These are phyloP conservation scores for Petrocephalus sullivani DNA, from an alignment of 2,797 vertebrate species.

Conservation along the genomic window DNA sequence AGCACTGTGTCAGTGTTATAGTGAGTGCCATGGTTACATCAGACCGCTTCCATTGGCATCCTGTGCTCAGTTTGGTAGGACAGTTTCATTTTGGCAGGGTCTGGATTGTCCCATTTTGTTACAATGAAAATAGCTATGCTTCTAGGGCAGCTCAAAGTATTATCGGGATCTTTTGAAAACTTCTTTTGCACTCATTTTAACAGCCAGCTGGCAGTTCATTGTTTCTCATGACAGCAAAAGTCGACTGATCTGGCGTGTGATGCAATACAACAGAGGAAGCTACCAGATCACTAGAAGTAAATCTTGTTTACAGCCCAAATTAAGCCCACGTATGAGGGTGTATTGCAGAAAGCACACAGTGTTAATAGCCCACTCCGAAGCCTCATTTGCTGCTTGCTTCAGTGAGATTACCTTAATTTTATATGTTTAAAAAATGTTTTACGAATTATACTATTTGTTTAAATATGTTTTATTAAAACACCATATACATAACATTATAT, in stretches of 20 bases:
- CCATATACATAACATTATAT: too few relatives aligned
- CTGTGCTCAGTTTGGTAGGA: not conserved
- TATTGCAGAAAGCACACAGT: too few relatives aligned
- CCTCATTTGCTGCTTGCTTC: too few relatives aligned
- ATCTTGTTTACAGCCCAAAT: too few relatives aligned
- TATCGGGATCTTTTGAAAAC: not conserved
- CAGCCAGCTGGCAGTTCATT: not conserved
- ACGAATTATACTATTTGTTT: too few relatives aligned
- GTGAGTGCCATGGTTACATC: not conserved
- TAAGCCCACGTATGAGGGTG: too few relatives aligned
- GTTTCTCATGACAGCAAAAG: not conserved
- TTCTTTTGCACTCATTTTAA: not conserved
- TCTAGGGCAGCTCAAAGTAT: not conserved
- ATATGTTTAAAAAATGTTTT: too few relatives aligned
- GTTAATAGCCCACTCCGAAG: too few relatives aligned
- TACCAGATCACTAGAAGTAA: not conserved
- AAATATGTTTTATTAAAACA: too few relatives aligned
- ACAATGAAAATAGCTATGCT: not conserved
- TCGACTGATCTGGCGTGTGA: not conserved
- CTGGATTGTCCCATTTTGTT: not conserved
- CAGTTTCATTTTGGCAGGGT: not conserved
- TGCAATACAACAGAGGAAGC: not conserved
- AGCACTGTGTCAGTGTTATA: not conserved
- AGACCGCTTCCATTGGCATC: not conserved
- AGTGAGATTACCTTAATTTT: too few relatives aligned